Conservation (phyloP, 2,797 vertebrate genomes). For the Onychomys arenicola region DNA sequence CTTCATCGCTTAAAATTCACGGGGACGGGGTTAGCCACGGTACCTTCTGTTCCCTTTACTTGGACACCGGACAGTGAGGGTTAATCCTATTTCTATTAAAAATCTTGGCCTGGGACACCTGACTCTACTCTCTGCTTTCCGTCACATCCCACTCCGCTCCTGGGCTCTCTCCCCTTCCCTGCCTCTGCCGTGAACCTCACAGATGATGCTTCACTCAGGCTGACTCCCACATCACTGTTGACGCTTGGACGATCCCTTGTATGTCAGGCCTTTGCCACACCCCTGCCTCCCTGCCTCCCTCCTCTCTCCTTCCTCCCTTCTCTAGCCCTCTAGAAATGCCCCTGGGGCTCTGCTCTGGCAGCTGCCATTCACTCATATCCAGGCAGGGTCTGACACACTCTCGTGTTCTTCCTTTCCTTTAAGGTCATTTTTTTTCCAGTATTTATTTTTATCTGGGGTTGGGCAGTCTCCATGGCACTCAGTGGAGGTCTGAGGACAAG, state of each 20-base stretch:
- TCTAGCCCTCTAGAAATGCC: not conserved
- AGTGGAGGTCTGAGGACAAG: not conserved
- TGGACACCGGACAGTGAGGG: not conserved
- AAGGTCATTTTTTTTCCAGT: too few species aligned
- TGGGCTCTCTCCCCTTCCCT: not conserved
- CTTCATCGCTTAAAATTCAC: not conserved
- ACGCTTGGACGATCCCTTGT: not conserved
- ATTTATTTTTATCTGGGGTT: not conserved
- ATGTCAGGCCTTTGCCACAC: not conserved
- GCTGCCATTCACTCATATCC: not conserved
- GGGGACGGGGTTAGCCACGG: not conserved
- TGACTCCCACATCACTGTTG: not conserved
- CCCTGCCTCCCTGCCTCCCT: not conserved
- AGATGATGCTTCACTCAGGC: too few species aligned
- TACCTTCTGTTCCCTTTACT: slow-evolving; percentile 43
- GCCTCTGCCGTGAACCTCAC: fast-evolving
- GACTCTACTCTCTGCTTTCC: too few species aligned
- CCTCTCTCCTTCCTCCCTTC: not conserved
- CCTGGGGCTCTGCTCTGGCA: not conserved
- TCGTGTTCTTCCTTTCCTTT: not conserved
- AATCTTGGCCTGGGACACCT: not conserved
- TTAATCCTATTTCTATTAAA: slow-evolving; percentile 11
- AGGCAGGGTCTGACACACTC: not conserved
- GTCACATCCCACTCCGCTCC: not conserved
- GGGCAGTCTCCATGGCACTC: not conserved